Evolutionary conservation across 2,797 vertebrate genomes (phyloP).

Genomic region (Macrochelys suwanniensis): DNA sequence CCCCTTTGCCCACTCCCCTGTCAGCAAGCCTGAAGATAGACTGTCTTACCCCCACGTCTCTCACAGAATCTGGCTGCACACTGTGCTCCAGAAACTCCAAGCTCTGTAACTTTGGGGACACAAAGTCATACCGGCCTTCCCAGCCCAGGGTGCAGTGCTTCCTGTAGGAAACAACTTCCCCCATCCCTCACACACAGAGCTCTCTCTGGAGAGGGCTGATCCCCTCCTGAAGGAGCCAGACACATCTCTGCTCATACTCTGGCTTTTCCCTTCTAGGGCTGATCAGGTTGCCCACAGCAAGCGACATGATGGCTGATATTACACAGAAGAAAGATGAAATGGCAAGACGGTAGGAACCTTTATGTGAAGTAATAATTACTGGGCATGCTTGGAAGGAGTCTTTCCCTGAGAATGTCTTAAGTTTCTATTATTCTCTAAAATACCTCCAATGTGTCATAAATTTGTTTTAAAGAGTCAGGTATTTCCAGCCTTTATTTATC

Average conservation of each 20-base stretch:
- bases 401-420: neutral
- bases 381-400: neutral
- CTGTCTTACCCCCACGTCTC: neutral
- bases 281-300: slow-evolving; percentile 75
- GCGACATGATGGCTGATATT: slow-evolving; percentile 84
- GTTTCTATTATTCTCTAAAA: neutral
- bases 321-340: slow-evolving; percentile 69
- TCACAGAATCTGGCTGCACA: neutral
- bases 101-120: neutral
- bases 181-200: neutral
- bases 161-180: neutral
- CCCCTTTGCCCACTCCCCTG: too few relatives aligned
- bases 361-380: neutral
- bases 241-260: neutral
- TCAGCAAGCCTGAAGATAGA: too few relatives aligned
- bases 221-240: neutral
- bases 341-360: slow-evolving; percentile 70
- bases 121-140: neutral
- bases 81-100: neutral
- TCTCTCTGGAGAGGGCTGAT: neutral
- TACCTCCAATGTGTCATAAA: neutral
- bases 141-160: neutral
- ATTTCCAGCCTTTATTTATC: neutral
- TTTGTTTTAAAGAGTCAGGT: neutral
- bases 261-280: slow-evolving; percentile 76